Conservation (phyloP, 2,113 vertebrate species). For the Dasypus novemcinctus region DNA sequence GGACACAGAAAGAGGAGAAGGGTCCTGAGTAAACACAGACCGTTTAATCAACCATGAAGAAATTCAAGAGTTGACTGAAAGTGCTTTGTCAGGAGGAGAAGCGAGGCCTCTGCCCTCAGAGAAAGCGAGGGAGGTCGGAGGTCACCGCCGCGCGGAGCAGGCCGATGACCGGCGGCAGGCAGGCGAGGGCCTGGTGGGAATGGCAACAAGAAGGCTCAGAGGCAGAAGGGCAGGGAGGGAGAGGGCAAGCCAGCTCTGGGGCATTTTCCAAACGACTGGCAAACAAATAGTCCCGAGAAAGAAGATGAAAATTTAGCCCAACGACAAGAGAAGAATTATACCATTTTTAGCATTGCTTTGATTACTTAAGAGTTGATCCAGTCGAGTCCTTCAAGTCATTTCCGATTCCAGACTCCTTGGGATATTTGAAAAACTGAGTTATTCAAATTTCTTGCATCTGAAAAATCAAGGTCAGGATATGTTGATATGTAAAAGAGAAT, state of each 20-base stretch:
- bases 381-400: not conserved
- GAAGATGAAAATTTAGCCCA: not conserved
- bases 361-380: not conserved
- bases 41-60: constrained; percentile 74
- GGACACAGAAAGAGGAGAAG: constrained; percentile 66
- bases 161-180: not conserved
- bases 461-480: constrained; percentile 66
- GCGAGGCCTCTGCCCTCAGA: constrained; percentile 51
- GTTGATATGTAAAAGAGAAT: constrained; percentile 46
- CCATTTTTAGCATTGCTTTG: not conserved
- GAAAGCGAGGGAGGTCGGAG: constrained; percentile 43
- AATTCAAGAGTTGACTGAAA: constrained; percentile 59
- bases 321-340: not conserved
- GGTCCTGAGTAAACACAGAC: constrained; percentile 73
- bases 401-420: constrained; percentile 47
- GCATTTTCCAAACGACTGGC: constrained; percentile 32
- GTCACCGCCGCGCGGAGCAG: not conserved
- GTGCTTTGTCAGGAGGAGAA: constrained; percentile 64
- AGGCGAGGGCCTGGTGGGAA: not conserved
- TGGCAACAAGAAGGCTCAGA: not conserved
- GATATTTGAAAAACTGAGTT: constrained; percentile 37
- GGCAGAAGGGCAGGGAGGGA: not conserved
- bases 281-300: constrained; percentile 23
- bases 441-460: constrained; percentile 53
- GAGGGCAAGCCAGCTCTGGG: not conserved